A percentile compares a stretch with the other conserved stretches of the same genome.
phyloP scores from a whole-genome alignment of 2,888 invertebrate species.

The Plagodis dolabraria region DNA sequence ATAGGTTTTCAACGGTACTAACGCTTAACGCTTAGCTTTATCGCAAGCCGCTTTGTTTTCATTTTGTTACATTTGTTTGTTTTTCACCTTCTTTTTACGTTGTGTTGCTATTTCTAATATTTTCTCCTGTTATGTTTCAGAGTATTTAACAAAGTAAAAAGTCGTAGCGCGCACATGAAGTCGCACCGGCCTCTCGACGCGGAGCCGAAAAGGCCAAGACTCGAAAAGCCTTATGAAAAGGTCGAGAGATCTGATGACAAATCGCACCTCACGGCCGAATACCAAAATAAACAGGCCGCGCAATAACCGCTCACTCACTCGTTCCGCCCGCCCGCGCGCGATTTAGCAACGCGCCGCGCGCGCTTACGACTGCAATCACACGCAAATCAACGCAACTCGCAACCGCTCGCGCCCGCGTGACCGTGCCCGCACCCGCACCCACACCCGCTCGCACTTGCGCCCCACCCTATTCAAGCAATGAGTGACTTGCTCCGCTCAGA shows the following conservation, averaged over 20 bases:
- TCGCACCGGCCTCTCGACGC: constrained; percentile 97
- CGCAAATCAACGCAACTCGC: background rate
- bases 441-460: constrained; percentile 43
- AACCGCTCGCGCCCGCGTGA: constrained; percentile 8
- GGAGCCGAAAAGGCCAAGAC: constrained; percentile 89
- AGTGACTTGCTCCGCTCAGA: constrained; percentile 51
- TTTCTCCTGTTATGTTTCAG: constrained; percentile 87
- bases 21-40: constrained; percentile 69
- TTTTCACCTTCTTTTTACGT: constrained; percentile 51
- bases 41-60: constrained; percentile 52
- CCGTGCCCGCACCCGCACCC: constrained; percentile 15
- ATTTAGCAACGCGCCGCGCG: background rate
- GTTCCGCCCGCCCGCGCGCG: constrained; percentile 39
- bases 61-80: constrained; percentile 46
- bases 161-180: constrained; percentile 99
- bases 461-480: constrained; percentile 37
- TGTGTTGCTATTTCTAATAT: constrained; percentile 75
- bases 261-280: constrained; percentile 72
- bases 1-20: constrained; percentile 62
- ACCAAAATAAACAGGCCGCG: constrained; percentile 69
- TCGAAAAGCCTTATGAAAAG: constrained; percentile 85
- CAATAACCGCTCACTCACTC: constrained; percentile 65
- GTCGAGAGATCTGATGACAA: constrained; percentile 81
- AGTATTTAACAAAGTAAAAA: constrained; percentile 98
- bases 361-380: background rate